These are phyloP conservation scores for Cyclophora albipunctata DNA, from an alignment of 2,888 invertebrate species.

Conservation along the genomic window DNA sequence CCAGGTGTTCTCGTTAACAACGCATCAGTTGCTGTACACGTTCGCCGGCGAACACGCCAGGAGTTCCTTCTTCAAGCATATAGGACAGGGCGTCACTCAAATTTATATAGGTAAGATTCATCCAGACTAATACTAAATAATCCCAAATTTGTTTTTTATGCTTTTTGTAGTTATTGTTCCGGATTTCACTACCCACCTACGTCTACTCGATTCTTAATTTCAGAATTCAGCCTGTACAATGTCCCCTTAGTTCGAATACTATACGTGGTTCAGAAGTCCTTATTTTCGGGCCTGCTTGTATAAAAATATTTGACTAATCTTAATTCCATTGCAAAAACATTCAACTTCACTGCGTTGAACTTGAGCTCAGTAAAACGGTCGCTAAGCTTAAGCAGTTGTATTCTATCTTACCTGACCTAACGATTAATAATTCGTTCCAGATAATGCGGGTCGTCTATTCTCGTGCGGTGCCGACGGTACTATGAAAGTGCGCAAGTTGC, in stretches of 20 bases:
- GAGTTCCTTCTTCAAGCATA: conserved; percentile 97
- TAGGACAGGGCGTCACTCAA: conserved; percentile 97
- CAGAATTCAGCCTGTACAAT: not conserved
- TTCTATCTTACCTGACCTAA: too few relatives aligned
- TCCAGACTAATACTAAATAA: too few relatives aligned
- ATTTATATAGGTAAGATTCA: conserved; percentile 80
- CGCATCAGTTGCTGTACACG: conserved; percentile 89
- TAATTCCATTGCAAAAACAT: too few relatives aligned
- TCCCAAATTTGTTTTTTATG: too few relatives aligned
- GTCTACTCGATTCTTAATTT: not conserved
- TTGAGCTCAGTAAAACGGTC: too few relatives aligned
- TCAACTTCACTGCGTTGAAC: not conserved
- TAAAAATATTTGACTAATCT: not conserved
- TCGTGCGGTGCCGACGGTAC: conserved; percentile 99
- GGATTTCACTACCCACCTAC: not conserved
- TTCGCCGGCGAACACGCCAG: conserved; percentile 96
- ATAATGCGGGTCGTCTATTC: conserved; percentile 91
- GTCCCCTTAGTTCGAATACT: too few relatives aligned
- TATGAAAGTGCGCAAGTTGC: conserved; percentile 96
- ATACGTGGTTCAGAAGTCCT: too few relatives aligned
- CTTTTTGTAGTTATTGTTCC: not conserved
- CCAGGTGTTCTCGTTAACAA: conserved; percentile 94
- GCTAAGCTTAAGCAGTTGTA: too few relatives aligned
- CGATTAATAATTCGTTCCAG: conserved; percentile 42
- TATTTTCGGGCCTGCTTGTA: too few relatives aligned